These are phyloP conservation scores for Nemapogon koenigi DNA, from an alignment of 2,888 invertebrate species.

Conservation along the genomic window DNA sequence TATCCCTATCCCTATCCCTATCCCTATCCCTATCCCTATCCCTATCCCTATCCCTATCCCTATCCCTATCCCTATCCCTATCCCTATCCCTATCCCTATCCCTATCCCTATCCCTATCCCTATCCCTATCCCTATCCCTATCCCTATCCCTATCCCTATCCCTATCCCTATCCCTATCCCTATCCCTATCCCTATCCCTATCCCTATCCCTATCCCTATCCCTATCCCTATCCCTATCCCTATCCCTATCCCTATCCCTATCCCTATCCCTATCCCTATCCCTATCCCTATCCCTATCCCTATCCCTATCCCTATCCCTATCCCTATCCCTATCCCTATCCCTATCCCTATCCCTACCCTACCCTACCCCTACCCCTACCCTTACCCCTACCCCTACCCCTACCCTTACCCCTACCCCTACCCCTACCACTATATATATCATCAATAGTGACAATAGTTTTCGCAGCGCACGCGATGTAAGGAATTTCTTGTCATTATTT, in stretches of 20 bases:
- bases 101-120: not conserved
- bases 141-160: not conserved
- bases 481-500: no score
- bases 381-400: no score
- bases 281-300: not conserved
- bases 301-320: not conserved
- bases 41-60: not conserved
- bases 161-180: not conserved
- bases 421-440: no score
- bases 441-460: no score
- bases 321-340: not conserved
- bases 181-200: not conserved
- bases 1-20: not conserved
- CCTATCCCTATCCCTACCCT: not conserved
- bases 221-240: not conserved
- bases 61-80: not conserved
- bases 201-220: not conserved
- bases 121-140: not conserved
- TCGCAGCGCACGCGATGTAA: no score
- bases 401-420: no score
- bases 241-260: not conserved
- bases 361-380: no score
- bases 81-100: not conserved
- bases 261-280: not conserved
- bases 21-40: not conserved